phyloP scores from a whole-genome alignment of 2,888 invertebrate species.

The Xanthia icteritia region DNA sequence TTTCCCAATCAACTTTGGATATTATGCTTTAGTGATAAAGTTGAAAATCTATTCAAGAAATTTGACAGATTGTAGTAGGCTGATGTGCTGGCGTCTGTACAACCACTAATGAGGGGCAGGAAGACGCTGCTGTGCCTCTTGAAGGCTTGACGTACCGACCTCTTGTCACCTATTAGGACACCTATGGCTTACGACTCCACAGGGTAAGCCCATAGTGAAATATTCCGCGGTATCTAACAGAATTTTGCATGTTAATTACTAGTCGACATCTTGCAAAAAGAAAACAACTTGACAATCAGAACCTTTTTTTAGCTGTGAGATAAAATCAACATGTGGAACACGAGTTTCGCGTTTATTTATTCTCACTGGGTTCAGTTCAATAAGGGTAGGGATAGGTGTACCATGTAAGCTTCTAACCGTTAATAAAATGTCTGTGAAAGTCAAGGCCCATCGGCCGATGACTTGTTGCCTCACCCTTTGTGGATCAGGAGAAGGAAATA shows the following conservation, averaged over 20 bases:
- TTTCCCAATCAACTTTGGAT: too few relatives aligned
- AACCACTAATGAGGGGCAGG: background rate
- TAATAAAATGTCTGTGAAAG: conserved; percentile 57
- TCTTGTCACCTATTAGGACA: background rate
- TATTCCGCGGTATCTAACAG: too few relatives aligned
- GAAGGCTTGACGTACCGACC: background rate
- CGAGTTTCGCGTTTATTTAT: conserved; percentile 44
- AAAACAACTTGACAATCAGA: background rate
- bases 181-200: too few relatives aligned
- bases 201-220: too few relatives aligned
- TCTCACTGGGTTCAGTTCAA: conserved; percentile 36
- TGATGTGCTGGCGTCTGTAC: too few relatives aligned
- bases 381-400: conserved; percentile 33
- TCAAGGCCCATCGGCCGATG: conserved; percentile 67
- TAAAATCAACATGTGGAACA: conserved; percentile 33
- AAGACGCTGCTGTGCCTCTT: too few relatives aligned
- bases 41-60: too few relatives aligned
- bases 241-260: too few relatives aligned
- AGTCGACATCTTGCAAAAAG: too few relatives aligned
- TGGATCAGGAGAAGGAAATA: conserved; percentile 36
- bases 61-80: too few relatives aligned
- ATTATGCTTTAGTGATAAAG: too few relatives aligned
- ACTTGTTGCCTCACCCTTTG: conserved; percentile 43
- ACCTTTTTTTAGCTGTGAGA: background rate
- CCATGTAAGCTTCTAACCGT: conserved; percentile 34